Evolutionary conservation across 37 sponge, comb jelly and placozoan genomes (phyloP).

Genomic region (Chondrosia reniformis): DNA sequence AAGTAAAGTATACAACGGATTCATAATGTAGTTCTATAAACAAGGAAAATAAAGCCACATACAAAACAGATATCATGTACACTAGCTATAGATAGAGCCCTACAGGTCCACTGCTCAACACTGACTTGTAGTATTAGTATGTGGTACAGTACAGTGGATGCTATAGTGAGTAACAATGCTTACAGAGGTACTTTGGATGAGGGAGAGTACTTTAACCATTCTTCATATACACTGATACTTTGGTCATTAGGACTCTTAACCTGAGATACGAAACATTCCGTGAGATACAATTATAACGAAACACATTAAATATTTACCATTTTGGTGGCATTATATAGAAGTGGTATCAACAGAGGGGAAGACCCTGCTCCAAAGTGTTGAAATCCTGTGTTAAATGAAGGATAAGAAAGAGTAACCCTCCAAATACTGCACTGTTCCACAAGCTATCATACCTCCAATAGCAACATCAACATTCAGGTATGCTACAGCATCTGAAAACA

Average conservation of each 20-base stretch:
- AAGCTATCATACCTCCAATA: constrained; percentile 1
- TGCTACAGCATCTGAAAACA: constrained; percentile 53
- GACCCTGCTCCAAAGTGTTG: not conserved
- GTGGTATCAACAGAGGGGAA: constrained; percentile 10
- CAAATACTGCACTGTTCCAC: not conserved
- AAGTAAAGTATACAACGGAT: no score
- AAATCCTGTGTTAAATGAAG: not conserved
- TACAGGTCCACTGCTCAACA: not conserved
- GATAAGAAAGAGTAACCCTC: not conserved
- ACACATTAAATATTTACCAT: not conserved
- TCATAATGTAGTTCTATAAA: no score
- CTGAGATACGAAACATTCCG: not conserved
- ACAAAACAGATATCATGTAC: no score
- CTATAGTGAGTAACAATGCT: no score
- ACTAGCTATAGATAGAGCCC: no score
- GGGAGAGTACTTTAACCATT: constrained; percentile 45
- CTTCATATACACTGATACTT: constrained; percentile 56
- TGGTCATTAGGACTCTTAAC: constrained; percentile 51
- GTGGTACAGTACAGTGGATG: not conserved
- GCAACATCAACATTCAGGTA: constrained; percentile 80
- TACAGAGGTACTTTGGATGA: no score
- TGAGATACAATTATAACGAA: not conserved
- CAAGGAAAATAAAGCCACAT: no score
- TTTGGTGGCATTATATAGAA: not conserved
- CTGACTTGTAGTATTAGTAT: not conserved